Evolutionary conservation across 1,140 invertebrate species (phyloP).

Genomic region (Samia ricini): DNA sequence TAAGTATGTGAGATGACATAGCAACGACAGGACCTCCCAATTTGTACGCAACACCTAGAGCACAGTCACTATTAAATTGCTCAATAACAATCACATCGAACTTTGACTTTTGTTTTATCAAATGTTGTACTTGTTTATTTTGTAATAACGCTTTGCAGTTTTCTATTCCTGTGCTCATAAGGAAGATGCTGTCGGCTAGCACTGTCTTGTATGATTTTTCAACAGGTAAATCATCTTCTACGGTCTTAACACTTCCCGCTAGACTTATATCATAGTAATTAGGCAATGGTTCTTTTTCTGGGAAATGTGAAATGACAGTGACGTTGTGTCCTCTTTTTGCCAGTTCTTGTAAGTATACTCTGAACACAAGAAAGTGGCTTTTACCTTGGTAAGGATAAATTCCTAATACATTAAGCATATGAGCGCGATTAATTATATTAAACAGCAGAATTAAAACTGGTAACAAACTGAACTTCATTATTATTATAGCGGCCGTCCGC

Average conservation of each 20-base stretch:
- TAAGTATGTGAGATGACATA: constrained; percentile 74
- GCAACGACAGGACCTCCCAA: constrained; percentile 81
- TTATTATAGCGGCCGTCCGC: constrained; percentile 79
- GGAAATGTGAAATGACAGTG: constrained; percentile 84
- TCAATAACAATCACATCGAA: constrained; percentile 84
- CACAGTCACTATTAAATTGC: constrained; percentile 84
- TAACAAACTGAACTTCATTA: too few relatives aligned
- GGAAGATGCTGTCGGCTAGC: constrained; percentile 31
- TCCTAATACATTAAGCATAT: constrained; percentile 77
- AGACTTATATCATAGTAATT: constrained; percentile 81
- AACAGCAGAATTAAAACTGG: constrained; percentile 85
- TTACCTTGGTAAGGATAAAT: constrained; percentile 83
- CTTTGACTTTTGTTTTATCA: constrained; percentile 64
- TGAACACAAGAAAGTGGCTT: constrained; percentile 86
- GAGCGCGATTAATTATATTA: constrained; percentile 72
- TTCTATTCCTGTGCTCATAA: constrained; percentile 36
- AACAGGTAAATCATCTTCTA: constrained; percentile 46
- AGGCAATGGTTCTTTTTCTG: constrained; percentile 67
- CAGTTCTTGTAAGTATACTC: constrained; percentile 81
- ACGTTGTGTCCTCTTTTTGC: constrained; percentile 83
- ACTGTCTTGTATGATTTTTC: constrained; percentile 40
- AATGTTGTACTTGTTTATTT: constrained; percentile 61
- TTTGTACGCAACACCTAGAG: constrained; percentile 80
- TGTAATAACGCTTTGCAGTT: constrained; percentile 67
- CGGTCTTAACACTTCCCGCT: constrained; percentile 39